Evolutionary conservation across 1,140 invertebrate species (phyloP).

Genomic region (Chymomyza costata): DNA sequence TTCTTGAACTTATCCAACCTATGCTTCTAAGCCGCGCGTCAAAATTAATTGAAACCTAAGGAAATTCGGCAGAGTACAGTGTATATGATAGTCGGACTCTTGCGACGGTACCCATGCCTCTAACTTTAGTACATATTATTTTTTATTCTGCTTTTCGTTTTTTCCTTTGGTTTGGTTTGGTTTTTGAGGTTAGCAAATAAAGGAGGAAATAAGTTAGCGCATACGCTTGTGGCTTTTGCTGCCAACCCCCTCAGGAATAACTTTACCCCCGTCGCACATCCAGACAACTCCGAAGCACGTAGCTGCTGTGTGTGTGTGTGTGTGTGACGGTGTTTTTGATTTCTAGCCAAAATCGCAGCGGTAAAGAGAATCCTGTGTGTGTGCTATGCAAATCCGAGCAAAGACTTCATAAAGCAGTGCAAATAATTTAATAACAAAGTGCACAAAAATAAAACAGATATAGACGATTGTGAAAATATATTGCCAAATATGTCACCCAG

Average conservation of each 20-base stretch:
- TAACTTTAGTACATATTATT: constrained; percentile 7
- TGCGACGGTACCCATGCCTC: too few relatives aligned
- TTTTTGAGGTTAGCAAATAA: constrained; percentile 27
- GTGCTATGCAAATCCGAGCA: constrained; percentile 43
- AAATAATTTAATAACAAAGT: constrained; percentile 57
- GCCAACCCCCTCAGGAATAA: background rate
- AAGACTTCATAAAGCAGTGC: constrained; percentile 40
- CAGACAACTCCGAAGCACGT: too few relatives aligned
- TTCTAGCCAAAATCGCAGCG: too few relatives aligned
- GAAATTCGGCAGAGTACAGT: too few relatives aligned
- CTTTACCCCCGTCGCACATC: background rate
- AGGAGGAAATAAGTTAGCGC: constrained; percentile 41
- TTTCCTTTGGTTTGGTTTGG: constrained; percentile 31
- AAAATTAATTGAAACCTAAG: too few relatives aligned
- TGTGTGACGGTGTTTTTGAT: too few relatives aligned
- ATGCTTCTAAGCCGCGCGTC: too few relatives aligned
- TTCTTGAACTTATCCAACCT: too few relatives aligned
- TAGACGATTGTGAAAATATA: background rate
- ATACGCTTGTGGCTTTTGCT: constrained; percentile 26
- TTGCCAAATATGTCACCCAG: too few relatives aligned
- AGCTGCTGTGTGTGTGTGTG: too few relatives aligned
- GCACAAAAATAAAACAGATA: background rate
- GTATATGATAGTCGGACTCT: too few relatives aligned
- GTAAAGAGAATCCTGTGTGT: too few relatives aligned
- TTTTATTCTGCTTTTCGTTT: constrained; percentile 13